Percentiles rank a stretch among this genome's conserved stretches.
phyloP scores from a whole-genome alignment of 1,140 invertebrate genomes.

The Gryllus bimaculatus region DNA sequence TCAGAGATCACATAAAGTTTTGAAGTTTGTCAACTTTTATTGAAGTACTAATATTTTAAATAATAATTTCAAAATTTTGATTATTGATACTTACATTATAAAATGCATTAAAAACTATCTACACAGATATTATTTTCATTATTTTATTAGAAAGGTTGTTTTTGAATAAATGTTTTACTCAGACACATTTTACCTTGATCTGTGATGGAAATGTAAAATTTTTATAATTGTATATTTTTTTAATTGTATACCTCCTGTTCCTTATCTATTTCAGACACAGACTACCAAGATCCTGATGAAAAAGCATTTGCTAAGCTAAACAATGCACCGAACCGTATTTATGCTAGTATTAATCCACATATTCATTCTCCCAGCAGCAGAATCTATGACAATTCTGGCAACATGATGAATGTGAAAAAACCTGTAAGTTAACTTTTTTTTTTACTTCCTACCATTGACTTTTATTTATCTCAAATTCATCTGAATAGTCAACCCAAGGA shows the following conservation, averaged over 20 bases:
- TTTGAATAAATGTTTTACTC: no score
- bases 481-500: background rate
- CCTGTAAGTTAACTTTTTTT: slow-evolving; percentile 29
- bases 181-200: no score
- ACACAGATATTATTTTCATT: no score
- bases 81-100: no score
- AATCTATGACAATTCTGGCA: slow-evolving; percentile 22
- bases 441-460: background rate
- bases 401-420: slow-evolving; percentile 26
- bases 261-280: slow-evolving; percentile 24
- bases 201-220: no score
- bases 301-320: slow-evolving; percentile 32
- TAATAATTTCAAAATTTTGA: no score
- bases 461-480: background rate
- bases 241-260: background rate
- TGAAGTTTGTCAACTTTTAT: no score
- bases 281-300: slow-evolving; percentile 31
- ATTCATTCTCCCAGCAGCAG: slow-evolving; percentile 25
- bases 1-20: no score
- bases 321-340: slow-evolving; percentile 23
- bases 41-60: no score
- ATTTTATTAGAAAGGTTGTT: no score
- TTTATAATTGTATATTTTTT: no score
- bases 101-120: no score
- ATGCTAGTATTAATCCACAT: slow-evolving; percentile 25